Evolutionary conservation across 2,797 vertebrate species (phyloP), one percentile per base, ranked within the genome.

Genomic region (Rhabdophis nuchalis): DNA sequence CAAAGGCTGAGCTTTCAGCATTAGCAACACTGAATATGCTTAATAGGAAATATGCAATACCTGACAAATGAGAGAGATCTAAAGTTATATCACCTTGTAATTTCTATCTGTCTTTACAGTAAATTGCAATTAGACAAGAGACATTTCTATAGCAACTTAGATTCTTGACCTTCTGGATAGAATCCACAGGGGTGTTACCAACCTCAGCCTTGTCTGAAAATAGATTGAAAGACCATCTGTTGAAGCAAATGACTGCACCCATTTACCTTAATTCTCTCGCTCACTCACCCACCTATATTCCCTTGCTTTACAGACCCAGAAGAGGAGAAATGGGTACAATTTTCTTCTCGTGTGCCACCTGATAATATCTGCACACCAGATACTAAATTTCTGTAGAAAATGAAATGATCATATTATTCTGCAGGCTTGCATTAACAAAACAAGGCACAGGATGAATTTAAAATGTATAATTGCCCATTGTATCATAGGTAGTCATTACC

Each of bases 371-470:
- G 68, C 32, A 57, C 36, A 82, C 36, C 52, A 32, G 93, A 89
- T 89, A 60, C 3, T 93, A 58, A 85, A 85, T 2, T 52, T 57
- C 87, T 91, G 82, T 36, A 0, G 64, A 36, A 27, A 54, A 16
- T 54, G 90, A 94, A 88, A 52, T 54, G 6, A 96, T 89, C 64
- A 86, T 14, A 52, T 60, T 87, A 64, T 89, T 90, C 89, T 50
- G 86, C 86, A 87, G 89, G 91, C 50, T 90, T 92, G 50, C 0
- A 16, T 14, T 60, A 92, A 94, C 8, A 20, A 91, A 96, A 94
- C 56, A 95, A 97, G 93, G 90, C 91, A 96, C 93, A 93, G 96
- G 96, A 93, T 91, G 91, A 94, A 96, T 96, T 96, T 95, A 96
- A 92, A 91, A 95, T 92, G 90, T 93, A 93, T 91, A 92, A 94